These are phyloP conservation scores for Nicator chloris DNA, from an alignment of 2,113 vertebrate genomes.

Conservation along the genomic window DNA sequence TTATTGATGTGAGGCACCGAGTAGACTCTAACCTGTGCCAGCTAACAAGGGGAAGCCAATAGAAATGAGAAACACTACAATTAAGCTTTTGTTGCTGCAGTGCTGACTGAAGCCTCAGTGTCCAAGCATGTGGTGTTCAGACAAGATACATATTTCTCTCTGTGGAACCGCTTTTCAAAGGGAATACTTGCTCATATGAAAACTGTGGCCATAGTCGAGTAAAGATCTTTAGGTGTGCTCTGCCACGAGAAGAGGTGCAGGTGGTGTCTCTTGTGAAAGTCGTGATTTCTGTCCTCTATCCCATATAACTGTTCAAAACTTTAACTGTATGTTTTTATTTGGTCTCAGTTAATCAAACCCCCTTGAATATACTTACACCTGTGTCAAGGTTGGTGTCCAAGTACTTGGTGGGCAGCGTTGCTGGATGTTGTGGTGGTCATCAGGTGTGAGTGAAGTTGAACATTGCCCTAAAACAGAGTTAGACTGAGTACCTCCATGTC, in stretches of 20 bases:
- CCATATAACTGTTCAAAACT: neutral
- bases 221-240: neutral
- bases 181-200: neutral
- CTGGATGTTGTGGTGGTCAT: rapidly evolving
- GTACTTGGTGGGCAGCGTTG: rapidly evolving
- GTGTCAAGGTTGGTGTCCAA: neutral
- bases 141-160: neutral
- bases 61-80: neutral
- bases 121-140: neutral
- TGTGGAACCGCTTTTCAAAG: neutral
- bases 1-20: neutral
- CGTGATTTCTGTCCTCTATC: neutral
- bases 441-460: neutral
- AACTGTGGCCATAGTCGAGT: neutral
- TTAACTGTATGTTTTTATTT: neutral
- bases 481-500: rapidly evolving
- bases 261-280: neutral
- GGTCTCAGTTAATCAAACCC: neutral
- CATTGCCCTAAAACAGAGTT: rapidly evolving
- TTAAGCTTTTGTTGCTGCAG: neutral
- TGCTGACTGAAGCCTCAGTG: neutral
- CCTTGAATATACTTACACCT: neutral
- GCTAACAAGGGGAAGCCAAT: neutral
- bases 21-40: neutral
- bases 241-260: neutral